Evolutionary conservation across 2,888 invertebrate species (phyloP).

Genomic region (Cryptus viduatorius): DNA sequence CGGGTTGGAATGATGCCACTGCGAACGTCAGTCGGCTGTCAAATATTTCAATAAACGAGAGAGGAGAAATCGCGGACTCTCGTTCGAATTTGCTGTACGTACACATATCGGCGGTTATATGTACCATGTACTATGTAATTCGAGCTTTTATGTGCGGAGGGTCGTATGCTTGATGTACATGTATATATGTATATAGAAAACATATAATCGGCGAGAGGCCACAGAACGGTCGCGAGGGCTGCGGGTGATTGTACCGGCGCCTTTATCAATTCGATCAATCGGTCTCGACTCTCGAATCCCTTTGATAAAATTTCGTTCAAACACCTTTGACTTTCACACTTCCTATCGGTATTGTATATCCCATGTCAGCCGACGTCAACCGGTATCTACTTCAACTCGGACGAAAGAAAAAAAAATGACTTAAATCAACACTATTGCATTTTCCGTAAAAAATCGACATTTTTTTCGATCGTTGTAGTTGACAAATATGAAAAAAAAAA

Average conservation of each 20-base stretch:
- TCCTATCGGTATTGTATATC: neutral
- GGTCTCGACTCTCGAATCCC: conserved; percentile 32
- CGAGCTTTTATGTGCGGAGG: conserved; percentile 35
- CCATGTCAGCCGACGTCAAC: neutral
- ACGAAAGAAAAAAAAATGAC: neutral
- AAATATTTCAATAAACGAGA: conserved; percentile 70
- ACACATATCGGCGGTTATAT: conserved; percentile 30
- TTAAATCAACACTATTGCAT: too few relatives aligned
- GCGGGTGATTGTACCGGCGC: conserved; percentile 24
- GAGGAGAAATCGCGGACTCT: conserved; percentile 33
- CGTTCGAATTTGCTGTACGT: conserved; percentile 30
- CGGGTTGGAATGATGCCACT: conserved; percentile 41
- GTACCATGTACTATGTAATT: conserved; percentile 24
- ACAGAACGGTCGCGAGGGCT: conserved; percentile 9
- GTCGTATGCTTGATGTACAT: neutral
- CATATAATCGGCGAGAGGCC: neutral
- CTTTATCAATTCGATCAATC: conserved; percentile 64
- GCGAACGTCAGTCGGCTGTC: conserved; percentile 71
- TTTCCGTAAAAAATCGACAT: neutral
- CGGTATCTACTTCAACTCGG: neutral
- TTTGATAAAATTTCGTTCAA: conserved; percentile 59
- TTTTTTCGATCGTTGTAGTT: neutral
- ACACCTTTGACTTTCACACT: conserved; percentile 48
- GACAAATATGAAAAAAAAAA: neutral
- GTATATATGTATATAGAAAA: neutral